These are phyloP conservation scores for Naso thynnoides DNA, from an alignment of 2,797 vertebrate genomes.

Conservation along the genomic window DNA sequence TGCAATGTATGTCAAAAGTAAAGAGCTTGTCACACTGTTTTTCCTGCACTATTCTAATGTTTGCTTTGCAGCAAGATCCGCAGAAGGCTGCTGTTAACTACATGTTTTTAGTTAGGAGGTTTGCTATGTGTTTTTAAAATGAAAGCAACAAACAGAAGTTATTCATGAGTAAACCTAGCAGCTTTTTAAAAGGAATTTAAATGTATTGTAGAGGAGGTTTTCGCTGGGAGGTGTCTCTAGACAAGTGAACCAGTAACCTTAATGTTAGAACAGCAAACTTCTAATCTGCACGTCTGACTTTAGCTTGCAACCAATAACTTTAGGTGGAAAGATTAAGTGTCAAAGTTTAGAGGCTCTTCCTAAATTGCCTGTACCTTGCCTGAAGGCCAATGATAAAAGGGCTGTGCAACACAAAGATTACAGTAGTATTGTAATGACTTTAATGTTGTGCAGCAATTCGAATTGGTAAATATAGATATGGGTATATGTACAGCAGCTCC, in stretches of 20 bases:
- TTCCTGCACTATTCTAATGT: slow-evolving; percentile 5
- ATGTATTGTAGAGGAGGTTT: slow-evolving; percentile 9
- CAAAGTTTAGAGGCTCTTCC: no score
- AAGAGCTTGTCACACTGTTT: slow-evolving; percentile 33
- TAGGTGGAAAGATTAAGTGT: slow-evolving; percentile 28
- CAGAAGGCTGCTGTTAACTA: no score
- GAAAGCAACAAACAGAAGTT: slow-evolving; percentile 7
- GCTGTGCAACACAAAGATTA: slow-evolving; percentile 16
- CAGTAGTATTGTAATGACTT: slow-evolving; percentile 1
- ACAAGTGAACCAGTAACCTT: slow-evolving; percentile 27
- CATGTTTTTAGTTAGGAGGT: no score
- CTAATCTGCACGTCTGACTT: slow-evolving; percentile 24
- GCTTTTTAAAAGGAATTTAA: slow-evolving; percentile 10
- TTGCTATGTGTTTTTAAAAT: no score
- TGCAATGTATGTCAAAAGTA: slow-evolving; percentile 36
- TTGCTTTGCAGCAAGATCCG: slow-evolving; percentile 46
- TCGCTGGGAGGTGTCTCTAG: no score
- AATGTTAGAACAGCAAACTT: slow-evolving; percentile 25
- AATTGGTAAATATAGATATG: background rate
- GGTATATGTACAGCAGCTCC: background rate
- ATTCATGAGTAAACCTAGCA: background rate
- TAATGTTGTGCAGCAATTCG: background rate
- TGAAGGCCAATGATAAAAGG: slow-evolving; percentile 35
- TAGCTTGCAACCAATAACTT: slow-evolving; percentile 18
- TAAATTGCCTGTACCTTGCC: slow-evolving; percentile 24